Conservation (phyloP, 2,113 vertebrate species). For the Cheirogaleus medius region DNA sequence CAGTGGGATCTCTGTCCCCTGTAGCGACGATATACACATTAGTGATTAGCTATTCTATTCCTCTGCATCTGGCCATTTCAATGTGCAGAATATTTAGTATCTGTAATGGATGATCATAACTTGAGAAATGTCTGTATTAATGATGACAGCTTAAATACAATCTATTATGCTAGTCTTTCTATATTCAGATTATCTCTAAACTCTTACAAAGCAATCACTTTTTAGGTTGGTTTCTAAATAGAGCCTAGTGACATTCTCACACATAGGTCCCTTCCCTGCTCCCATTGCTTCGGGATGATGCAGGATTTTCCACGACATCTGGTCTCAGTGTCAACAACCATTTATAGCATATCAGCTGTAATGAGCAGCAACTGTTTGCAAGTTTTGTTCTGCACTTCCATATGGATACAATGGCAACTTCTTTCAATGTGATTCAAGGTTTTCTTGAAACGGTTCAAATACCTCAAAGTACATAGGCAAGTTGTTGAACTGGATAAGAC, state of each 20-base stretch:
- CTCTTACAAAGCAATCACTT: background rate
- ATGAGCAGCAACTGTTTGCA: conserved; percentile 66
- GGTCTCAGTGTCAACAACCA: conserved; percentile 72
- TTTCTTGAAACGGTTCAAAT: conserved; percentile 29
- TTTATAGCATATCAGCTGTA: conserved; percentile 75
- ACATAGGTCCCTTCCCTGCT: conserved; percentile 45
- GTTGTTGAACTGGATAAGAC: background rate
- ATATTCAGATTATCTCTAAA: background rate
- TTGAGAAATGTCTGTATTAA: background rate
- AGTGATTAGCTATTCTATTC: background rate
- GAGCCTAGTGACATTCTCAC: conserved; percentile 20
- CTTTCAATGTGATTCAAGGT: background rate
- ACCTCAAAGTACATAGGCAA: background rate
- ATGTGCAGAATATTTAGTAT: background rate
- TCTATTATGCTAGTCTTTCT: background rate
- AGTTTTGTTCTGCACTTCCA: conserved; percentile 19
- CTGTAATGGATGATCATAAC: background rate
- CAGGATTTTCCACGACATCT: conserved; percentile 76
- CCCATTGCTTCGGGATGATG: conserved; percentile 66
- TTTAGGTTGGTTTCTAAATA: conserved; percentile 55
- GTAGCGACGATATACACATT: background rate
- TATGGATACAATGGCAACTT: background rate
- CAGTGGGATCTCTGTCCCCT: background rate
- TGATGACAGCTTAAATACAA: background rate
- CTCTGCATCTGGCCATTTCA: background rate